Conservation (phyloP, 2,888 invertebrate species). For the Chorisops tibialis region DNA sequence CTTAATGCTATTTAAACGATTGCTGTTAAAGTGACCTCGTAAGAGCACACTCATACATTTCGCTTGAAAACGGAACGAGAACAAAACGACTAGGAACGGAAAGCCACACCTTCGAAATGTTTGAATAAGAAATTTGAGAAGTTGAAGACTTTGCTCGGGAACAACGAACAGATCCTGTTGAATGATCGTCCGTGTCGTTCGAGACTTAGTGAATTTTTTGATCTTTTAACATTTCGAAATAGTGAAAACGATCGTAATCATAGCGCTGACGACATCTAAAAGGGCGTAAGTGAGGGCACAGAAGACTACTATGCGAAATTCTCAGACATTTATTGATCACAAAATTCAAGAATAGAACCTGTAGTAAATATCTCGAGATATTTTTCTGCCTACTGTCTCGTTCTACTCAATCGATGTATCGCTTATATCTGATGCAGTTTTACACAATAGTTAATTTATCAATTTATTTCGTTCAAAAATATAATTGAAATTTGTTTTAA, state of each 20-base stretch:
- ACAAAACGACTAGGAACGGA: slow-evolving; percentile 28
- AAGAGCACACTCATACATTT: not conserved
- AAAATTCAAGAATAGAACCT: too few species aligned
- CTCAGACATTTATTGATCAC: too few species aligned
- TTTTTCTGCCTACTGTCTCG: too few species aligned
- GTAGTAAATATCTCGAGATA: too few species aligned
- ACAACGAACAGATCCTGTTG: slow-evolving; percentile 1
- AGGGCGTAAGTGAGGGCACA: too few species aligned
- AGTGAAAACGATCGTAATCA: slow-evolving; percentile 5
- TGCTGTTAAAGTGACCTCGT: slow-evolving; percentile 5
- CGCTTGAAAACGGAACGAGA: not conserved
- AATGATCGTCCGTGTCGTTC: slow-evolving; percentile 15
- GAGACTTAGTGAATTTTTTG: slow-evolving; percentile 13
- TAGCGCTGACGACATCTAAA: not conserved
- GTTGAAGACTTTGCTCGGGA: slow-evolving; percentile 10
- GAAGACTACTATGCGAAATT: too few species aligned
- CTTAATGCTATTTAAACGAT: not conserved
- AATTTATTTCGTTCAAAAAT: too few species aligned
- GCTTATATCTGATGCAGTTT: too few species aligned
- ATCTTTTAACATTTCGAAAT: slow-evolving; percentile 9
- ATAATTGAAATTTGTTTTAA: too few species aligned
- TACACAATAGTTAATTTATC: too few species aligned
- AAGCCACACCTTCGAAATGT: slow-evolving; percentile 30
- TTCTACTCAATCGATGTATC: too few species aligned
- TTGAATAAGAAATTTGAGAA: slow-evolving; percentile 24